Conservation (phyloP, 2,113 vertebrate species). For the Anguilla japonica region DNA sequence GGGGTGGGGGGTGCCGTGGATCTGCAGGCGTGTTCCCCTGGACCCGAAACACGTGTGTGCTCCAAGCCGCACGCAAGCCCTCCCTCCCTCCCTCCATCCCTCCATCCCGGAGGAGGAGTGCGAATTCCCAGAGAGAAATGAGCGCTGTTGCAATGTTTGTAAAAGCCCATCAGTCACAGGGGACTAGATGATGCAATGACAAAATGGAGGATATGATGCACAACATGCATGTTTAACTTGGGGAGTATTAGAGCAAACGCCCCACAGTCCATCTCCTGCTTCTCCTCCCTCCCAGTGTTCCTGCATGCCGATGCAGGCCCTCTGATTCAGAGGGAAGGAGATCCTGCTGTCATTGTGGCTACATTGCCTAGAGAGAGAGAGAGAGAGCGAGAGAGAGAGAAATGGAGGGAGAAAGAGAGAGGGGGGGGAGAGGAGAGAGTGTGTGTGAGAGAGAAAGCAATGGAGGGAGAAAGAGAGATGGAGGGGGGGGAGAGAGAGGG, state of each 20-base stretch:
- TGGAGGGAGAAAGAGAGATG: background rate
- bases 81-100: too few relatives aligned
- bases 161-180: background rate
- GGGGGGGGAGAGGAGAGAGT: too few relatives aligned
- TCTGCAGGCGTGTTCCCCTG: background rate
- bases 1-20: background rate
- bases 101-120: background rate
- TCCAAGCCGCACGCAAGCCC: background rate
- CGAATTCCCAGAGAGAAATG: background rate
- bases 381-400: background rate
- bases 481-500: too few relatives aligned
- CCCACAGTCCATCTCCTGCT: too few relatives aligned
- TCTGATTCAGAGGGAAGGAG: background rate
- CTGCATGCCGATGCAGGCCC: background rate
- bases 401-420: too few relatives aligned
- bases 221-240: too few relatives aligned
- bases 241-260: too few relatives aligned
- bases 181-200: background rate
- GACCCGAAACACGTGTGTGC: background rate
- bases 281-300: slow-evolving; percentile 23
- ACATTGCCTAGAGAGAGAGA: background rate
- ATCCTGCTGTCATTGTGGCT: slow-evolving; percentile 21
- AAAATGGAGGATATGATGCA: background rate
- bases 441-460: too few relatives aligned
- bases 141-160: background rate